Evolutionary conservation across 2,888 invertebrate genomes (phyloP).

Genomic region (Gandaritis pyraliata): DNA sequence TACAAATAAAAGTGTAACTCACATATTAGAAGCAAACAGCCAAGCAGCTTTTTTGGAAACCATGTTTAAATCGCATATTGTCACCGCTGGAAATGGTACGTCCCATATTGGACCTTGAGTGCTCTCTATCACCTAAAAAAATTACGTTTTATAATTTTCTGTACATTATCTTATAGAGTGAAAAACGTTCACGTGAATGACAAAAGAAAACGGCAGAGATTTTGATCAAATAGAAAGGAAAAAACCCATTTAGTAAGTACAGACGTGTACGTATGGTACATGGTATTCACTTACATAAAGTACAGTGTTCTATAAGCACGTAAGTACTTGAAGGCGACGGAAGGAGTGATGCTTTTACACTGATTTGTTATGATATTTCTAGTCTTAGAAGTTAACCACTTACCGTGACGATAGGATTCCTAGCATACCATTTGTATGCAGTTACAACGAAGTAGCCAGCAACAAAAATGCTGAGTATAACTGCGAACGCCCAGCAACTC

Average conservation of each 20-base stretch:
- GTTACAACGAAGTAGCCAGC: constrained; percentile 83
- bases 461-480: constrained; percentile 79
- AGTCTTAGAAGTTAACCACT: constrained; percentile 39
- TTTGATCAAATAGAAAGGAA: too few species aligned
- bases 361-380: too few species aligned
- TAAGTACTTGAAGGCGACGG: too few species aligned
- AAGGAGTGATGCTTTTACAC: too few species aligned
- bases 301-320: too few species aligned
- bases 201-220: too few species aligned
- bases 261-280: too few species aligned
- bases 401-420: constrained; percentile 86
- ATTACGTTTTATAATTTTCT: too few species aligned
- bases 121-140: constrained; percentile 78
- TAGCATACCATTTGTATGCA: constrained; percentile 85
- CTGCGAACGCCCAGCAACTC: constrained; percentile 83
- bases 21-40: constrained; percentile 78
- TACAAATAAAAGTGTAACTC: constrained; percentile 51
- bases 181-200: too few species aligned
- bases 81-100: constrained; percentile 87
- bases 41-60: constrained; percentile 79
- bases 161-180: too few species aligned
- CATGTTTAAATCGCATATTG: constrained; percentile 85
- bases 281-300: too few species aligned
- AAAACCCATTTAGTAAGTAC: too few species aligned
- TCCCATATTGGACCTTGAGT: constrained; percentile 87